Conservation (phyloP, 2,888 invertebrate species). For the Cremastobaeus sp. region DNA sequence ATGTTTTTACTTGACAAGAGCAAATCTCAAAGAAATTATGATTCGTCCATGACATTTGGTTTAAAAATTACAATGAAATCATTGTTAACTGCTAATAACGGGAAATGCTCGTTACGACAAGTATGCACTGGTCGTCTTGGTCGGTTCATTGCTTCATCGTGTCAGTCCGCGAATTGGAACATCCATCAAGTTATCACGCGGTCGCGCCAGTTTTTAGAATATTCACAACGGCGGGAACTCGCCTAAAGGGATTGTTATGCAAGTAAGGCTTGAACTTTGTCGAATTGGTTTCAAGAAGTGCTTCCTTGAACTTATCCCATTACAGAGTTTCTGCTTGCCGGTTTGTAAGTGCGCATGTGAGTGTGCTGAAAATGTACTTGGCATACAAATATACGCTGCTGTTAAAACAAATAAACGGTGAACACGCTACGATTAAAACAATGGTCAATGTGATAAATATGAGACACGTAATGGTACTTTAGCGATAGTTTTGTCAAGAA, state of each 20-base stretch:
- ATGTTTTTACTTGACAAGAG: too few species aligned
- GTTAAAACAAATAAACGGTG: constrained; percentile 49
- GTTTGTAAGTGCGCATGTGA: constrained; percentile 43
- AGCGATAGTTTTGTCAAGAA: constrained; percentile 39
- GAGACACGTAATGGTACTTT: constrained; percentile 45
- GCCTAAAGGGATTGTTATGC: constrained; percentile 63
- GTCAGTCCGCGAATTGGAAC: constrained; percentile 25
- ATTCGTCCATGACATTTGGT: too few species aligned
- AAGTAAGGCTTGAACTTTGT: constrained; percentile 62
- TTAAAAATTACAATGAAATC: too few species aligned
- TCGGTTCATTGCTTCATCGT: constrained; percentile 37
- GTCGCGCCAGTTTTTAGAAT: constrained; percentile 45
- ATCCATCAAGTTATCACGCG: constrained; percentile 47
- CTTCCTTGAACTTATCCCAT: constrained; percentile 70
- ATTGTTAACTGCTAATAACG: too few species aligned
- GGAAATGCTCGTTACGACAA: too few species aligned
- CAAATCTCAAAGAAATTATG: too few species aligned
- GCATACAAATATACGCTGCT: constrained; percentile 37
- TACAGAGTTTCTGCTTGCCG: constrained; percentile 64
- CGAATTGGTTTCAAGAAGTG: constrained; percentile 66
- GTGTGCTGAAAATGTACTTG: constrained; percentile 19
- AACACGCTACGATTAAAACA: constrained; percentile 53
- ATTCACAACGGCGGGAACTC: constrained; percentile 59
- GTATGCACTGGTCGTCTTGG: constrained; percentile 21
- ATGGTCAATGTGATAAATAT: constrained; percentile 48